A percentile compares a stretch with the other conserved stretches of the same genome.
Evolutionary conservation across 2,113 vertebrate genomes (phyloP).

Genomic region (Psilopogon haemacephalus): DNA sequence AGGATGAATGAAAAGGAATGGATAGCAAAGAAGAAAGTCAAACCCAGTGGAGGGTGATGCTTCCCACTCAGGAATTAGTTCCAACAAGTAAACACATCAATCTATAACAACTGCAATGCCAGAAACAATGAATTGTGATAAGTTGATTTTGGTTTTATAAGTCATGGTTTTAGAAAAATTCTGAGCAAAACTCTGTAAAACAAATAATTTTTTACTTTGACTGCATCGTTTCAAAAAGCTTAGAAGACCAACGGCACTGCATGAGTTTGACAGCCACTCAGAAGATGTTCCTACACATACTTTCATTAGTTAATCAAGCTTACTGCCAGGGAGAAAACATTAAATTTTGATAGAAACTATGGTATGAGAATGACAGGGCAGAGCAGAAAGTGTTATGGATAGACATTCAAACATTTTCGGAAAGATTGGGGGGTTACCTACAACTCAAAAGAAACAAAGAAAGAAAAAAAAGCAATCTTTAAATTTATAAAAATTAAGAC

Average conservation of each 20-base stretch:
- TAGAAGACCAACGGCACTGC: neutral
- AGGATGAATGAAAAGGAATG: neutral
- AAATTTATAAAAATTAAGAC: neutral
- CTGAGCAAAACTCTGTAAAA: neutral
- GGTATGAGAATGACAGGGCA: neutral
- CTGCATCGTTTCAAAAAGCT: neutral
- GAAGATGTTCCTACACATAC: neutral
- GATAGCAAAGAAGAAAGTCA: neutral
- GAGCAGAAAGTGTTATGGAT: neutral
- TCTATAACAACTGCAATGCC: neutral
- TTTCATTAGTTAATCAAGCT: neutral
- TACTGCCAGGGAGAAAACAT: neutral
- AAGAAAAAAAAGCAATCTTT: neutral
- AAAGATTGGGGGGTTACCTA: neutral
- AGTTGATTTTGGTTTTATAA: neutral
- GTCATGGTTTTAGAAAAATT: neutral
- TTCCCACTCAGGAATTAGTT: neutral
- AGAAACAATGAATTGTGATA: neutral
- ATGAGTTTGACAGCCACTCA: neutral
- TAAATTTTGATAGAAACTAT: neutral
- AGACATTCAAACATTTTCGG: neutral
- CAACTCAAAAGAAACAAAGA: no score
- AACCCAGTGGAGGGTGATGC: neutral
- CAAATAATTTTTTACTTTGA: neutral
- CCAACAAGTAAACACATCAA: neutral